Evolutionary conservation across 2,113 vertebrate genomes (phyloP).

Genomic region (Pogonocichla stellata): DNA sequence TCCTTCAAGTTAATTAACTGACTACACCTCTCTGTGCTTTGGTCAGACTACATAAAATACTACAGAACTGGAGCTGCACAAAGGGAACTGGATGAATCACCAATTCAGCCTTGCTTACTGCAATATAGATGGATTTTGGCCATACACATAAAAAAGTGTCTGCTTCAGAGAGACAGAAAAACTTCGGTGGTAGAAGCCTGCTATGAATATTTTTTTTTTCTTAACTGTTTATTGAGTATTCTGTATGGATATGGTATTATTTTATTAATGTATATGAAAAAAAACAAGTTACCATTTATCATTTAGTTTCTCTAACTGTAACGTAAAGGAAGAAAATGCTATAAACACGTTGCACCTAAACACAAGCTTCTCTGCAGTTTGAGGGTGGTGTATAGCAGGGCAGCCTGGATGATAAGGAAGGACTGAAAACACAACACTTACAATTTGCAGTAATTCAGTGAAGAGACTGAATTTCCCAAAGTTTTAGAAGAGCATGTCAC

Average conservation of each 20-base stretch:
- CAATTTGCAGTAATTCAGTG: background rate
- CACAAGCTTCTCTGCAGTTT: background rate
- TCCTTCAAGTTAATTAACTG: constrained; percentile 8
- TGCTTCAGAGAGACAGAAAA: background rate
- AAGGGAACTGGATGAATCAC: background rate
- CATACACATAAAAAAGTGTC: background rate
- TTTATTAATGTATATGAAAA: background rate
- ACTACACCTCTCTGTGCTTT: background rate
- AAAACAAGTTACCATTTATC: background rate
- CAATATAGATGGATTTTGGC: background rate
- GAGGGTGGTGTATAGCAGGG: background rate
- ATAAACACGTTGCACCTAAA: background rate
- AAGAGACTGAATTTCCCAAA: background rate
- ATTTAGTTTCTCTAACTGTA: background rate
- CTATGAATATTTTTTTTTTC: background rate
- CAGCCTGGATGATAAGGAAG: background rate
- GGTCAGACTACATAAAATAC: background rate
- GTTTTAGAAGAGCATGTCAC: background rate
- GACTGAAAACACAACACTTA: background rate
- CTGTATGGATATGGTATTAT: background rate
- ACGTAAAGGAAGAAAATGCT: background rate
- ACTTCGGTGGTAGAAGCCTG: background rate
- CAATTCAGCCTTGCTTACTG: background rate
- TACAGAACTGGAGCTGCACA: background rate
- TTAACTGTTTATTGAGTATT: background rate